Conservation (phyloP, 2,113 vertebrate genomes). For the Corythoichthys intestinalis region DNA sequence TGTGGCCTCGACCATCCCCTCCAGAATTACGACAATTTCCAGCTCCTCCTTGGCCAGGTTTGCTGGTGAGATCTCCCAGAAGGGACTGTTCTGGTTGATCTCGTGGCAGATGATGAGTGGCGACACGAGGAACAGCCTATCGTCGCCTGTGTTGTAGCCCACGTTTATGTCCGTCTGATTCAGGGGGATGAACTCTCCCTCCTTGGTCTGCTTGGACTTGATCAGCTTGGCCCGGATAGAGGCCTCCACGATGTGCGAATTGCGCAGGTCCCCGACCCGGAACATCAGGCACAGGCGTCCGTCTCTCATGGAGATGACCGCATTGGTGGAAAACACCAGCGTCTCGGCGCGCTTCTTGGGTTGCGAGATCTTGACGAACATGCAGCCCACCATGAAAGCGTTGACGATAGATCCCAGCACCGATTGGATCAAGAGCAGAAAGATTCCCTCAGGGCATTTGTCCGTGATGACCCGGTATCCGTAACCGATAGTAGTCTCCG, state of each 20-base stretch:
- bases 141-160: slow-evolving; percentile 95
- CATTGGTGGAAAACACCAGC: slow-evolving; percentile 94
- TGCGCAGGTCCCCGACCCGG: slow-evolving; percentile 94
- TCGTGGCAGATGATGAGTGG: slow-evolving; percentile 98
- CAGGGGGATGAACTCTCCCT: slow-evolving; percentile 97
- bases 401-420: slow-evolving; percentile 98
- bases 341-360: slow-evolving; percentile 99
- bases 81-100: slow-evolving; percentile 96
- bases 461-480: slow-evolving; percentile 98
- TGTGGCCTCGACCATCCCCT: slow-evolving; percentile 99
- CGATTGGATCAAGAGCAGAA: slow-evolving; percentile 93
- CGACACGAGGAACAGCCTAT: slow-evolving; percentile 96
- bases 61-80: slow-evolving; percentile 96
- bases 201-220: slow-evolving; percentile 98
- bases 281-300: slow-evolving; percentile 98
- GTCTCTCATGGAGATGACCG: slow-evolving; percentile 95
- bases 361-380: slow-evolving; percentile 99
- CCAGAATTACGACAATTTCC: slow-evolving; percentile 97
- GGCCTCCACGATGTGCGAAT: slow-evolving; percentile 99
- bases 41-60: slow-evolving; percentile 89
- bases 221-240: slow-evolving; percentile 97
- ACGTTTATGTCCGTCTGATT: slow-evolving; percentile 99
- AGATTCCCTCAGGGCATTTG: slow-evolving; percentile 94
- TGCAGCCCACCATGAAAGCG: slow-evolving; percentile 99
- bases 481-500: slow-evolving; percentile 98